These are phyloP conservation scores for Gambusia holbrooki DNA, from an alignment of 2,113 vertebrate genomes.

Conservation along the genomic window DNA sequence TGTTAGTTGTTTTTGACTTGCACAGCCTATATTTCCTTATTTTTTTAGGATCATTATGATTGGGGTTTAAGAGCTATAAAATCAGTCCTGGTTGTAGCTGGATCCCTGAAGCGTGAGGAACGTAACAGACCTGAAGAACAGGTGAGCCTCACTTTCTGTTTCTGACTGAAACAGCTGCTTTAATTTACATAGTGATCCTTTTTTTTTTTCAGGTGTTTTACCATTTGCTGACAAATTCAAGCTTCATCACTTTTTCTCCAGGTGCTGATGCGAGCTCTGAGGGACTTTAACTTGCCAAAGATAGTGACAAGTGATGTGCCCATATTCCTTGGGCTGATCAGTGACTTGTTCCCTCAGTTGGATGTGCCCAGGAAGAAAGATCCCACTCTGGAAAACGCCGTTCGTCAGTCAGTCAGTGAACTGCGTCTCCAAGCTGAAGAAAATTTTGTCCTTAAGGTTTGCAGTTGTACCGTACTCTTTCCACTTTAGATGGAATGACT, in stretches of 20 bases:
- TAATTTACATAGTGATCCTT: background rate
- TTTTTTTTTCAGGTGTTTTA: background rate
- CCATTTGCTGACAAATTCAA: background rate
- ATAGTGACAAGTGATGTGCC: conserved; percentile 83
- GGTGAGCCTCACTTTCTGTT: conserved; percentile 57
- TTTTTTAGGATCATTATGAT: conserved; percentile 79
- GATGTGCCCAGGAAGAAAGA: conserved; percentile 82
- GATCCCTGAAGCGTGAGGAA: conserved; percentile 80
- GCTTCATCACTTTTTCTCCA: conserved; percentile 23
- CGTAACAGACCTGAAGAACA: conserved; percentile 81
- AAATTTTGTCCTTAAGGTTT: conserved; percentile 89
- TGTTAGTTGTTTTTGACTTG: background rate
- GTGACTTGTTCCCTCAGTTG: conserved; percentile 82
- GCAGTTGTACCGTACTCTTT: too few relatives aligned
- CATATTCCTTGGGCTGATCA: conserved; percentile 84
- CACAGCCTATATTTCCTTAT: background rate
- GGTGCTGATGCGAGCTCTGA: conserved; percentile 82
- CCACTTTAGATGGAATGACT: background rate
- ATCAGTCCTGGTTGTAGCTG: conserved; percentile 80
- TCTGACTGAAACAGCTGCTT: background rate
- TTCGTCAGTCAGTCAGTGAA: conserved; percentile 79
- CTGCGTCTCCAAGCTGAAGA: conserved; percentile 86
- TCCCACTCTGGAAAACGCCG: conserved; percentile 84
- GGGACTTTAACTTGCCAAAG: conserved; percentile 87
- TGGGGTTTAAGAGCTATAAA: conserved; percentile 82